Percentiles rank a stretch among this genome's conserved stretches.
phyloP scores from a whole-genome alignment of 2,797 vertebrate species.

The Chrysocyon brachyurus region DNA sequence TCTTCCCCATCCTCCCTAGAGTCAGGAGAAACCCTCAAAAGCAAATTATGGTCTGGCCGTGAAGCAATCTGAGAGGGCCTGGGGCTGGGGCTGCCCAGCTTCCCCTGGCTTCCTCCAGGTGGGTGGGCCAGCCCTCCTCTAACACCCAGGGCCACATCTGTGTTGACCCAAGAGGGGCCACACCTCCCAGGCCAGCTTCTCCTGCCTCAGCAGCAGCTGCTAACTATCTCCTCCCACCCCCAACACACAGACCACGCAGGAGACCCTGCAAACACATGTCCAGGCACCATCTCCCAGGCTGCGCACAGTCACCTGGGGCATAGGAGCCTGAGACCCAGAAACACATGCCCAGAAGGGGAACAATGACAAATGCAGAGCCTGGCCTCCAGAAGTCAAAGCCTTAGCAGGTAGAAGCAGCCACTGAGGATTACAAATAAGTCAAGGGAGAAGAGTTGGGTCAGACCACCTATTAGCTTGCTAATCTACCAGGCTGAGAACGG shows the following conservation, averaged over 20 bases:
- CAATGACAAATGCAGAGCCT: background rate
- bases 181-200: background rate
- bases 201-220: background rate
- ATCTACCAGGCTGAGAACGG: background rate
- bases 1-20: background rate
- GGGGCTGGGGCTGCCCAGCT: background rate
- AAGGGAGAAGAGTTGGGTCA: background rate
- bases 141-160: background rate
- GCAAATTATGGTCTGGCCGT: background rate
- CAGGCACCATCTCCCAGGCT: background rate
- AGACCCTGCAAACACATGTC: background rate
- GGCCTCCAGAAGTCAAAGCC: background rate
- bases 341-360: background rate
- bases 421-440: background rate
- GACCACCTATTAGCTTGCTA: conserved; percentile 29
- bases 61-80: background rate
- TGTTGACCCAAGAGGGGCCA: background rate
- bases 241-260: accelerated
- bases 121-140: conserved; percentile 56
- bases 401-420: background rate
- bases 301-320: background rate
- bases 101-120: background rate
- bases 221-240: background rate
- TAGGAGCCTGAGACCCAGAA: background rate
- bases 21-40: background rate